Evolutionary conservation across 2,797 vertebrate genomes (phyloP), one percentile per base, ranked within the genome.

Genomic region (Pseudochirops cupreus): DNA sequence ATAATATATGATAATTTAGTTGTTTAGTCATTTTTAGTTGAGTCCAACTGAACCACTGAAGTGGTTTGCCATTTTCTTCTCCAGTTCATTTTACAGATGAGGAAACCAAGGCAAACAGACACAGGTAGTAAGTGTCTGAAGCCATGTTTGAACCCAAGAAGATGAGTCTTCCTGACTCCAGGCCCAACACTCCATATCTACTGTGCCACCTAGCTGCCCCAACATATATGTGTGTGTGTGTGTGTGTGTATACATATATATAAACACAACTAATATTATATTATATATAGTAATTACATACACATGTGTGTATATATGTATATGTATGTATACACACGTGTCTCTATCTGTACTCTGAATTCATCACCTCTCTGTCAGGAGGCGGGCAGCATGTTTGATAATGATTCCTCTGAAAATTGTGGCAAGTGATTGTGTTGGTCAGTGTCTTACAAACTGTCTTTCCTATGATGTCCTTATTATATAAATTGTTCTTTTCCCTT

Each of bases 291-390:
- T 59, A 59, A 59, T 59, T 59, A 59, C 3, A 29, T 0, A 29
- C 18, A 31, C 28, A 28, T 58, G 3, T 58, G 12, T n/a, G 13
- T 62, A 53, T 6, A 53, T 53, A 53, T 53, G 26, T 59, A 0
- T 59, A 10, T 31, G 0, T 31, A 3, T 31, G 10, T 3, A 0
- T 3, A 1, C 12, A 3, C 11, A 59, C 7, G 16, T 39, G n/a
- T 24, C 6, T 21, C 18, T n/a, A 74, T 39, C 16, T 24, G n/a
- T 24, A 74, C n/a, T 39, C 67, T 33, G 59, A 33, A 12, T 62
- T 29, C 4, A 62, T 62, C 59, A 62, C 28, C 57, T 62, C 58
- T 62, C 29, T 74, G n/a, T 39, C 16, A 39, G n/a, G 67, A 74
- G n/a, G 33, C 33, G 16, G 62, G 11, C 31, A 67, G 14, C 14